Evolutionary conservation across 2,797 vertebrate species (phyloP), one percentile per base, ranked within the genome.

Genomic region (Staurois parvus): DNA sequence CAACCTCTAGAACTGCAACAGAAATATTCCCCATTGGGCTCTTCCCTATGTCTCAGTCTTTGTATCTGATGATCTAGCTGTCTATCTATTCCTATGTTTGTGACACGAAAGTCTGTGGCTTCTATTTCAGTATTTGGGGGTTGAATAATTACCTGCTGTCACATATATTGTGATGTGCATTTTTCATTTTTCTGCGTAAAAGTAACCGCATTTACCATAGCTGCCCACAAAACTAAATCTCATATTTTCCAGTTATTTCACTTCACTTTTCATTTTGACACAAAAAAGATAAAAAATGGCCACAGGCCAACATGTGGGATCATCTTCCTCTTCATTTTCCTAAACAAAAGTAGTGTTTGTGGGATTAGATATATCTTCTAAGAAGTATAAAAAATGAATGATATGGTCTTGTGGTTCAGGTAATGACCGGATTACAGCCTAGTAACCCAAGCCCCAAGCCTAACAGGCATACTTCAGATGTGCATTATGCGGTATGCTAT

Each of bases 361-460:
- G n/a, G 34, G 70, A 82, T 72, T 40, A 72, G 37, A 82, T 59
- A 29, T 72, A 15, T 59, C 64, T 75, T 75, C 67, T 62, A 45
- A 67, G 72, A 75, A 75, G 21, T 64, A 75, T 83, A 15, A 76
- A 62, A 32, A 45, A 83, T 67, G 28, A 67, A 75, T 75, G 52
- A 73, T 82, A 82, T 74, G 80, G 72, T 83, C 72, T 74, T 62
- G 48, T 84, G 48, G 21, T 67, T 84, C 72, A 30, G 73, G 64
- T 84, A 84, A 84, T 70, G 42, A 75, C 37, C 30, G 26, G 42
- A 76, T 26, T 69, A 21, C 59, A 68, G 66, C n/a, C 6, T 17
- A 48, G 40, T 30, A 66, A 56, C 56, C 34, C 19, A 37, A 78
- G 59, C 76, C 56, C 34, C 19, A 37, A 78, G 59, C 76, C 59